Conservation (phyloP, 2,113 vertebrate genomes). For the Numida meleagris region DNA sequence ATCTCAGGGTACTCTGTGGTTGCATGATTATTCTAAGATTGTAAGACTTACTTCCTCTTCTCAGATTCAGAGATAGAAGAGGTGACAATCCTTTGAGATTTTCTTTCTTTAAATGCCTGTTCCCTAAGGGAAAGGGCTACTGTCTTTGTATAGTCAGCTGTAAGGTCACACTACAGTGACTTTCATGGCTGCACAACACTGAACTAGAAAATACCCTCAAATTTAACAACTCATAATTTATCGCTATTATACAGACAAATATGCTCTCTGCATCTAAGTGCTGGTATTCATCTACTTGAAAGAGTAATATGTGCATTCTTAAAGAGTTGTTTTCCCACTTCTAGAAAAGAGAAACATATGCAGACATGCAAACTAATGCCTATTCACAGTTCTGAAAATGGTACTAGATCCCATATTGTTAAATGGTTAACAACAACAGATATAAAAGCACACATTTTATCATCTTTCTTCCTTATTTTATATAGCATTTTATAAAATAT, state of each 20-base stretch:
- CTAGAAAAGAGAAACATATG: neutral
- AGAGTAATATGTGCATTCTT: neutral
- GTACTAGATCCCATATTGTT: neutral
- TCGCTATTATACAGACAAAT: neutral
- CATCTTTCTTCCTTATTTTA: neutral
- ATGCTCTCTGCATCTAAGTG: neutral
- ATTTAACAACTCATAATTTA: neutral
- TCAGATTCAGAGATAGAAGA: neutral
- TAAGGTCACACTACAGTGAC: neutral
- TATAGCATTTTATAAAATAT: neutral
- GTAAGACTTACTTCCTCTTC: neutral
- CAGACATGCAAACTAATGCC: neutral
- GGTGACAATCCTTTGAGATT: neutral
- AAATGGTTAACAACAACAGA: neutral
- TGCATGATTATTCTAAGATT: neutral
- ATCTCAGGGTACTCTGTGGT: too few relatives aligned
- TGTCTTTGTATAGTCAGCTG: neutral
- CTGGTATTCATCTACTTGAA: neutral
- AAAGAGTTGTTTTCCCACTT: neutral
- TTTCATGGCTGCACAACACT: fast-evolving
- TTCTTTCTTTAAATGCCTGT: neutral
- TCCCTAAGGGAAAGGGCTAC: neutral
- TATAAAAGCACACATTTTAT: neutral
- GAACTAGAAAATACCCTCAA: neutral
- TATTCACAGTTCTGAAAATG: neutral